Percentiles rank a stretch among this genome's conserved stretches.
Conservation (phyloP, 2,113 vertebrate species). For the Aramus guarauna region DNA sequence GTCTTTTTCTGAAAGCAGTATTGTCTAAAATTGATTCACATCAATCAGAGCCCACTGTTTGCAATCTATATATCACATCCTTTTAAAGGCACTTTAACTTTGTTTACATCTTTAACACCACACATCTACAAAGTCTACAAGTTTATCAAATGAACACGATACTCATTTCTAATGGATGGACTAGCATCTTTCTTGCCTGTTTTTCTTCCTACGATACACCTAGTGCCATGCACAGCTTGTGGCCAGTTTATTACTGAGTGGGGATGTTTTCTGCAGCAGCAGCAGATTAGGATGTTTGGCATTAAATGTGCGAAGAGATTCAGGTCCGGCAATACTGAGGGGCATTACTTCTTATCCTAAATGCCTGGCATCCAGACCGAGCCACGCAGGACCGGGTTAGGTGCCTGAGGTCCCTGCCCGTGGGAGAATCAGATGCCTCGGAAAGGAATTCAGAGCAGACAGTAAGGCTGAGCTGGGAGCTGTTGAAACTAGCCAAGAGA, state of each 20-base stretch:
- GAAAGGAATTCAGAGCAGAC: conserved; percentile 12
- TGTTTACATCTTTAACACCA: not conserved
- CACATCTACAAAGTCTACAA: not conserved
- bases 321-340: not conserved
- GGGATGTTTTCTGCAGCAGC: not conserved
- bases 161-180: not conserved
- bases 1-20: not conserved
- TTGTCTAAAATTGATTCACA: not conserved
- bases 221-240: not conserved
- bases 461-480: not conserved
- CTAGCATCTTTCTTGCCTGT: not conserved
- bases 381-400: not conserved
- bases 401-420: not conserved
- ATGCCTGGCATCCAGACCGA: not conserved
- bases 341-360: not conserved
- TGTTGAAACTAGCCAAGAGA: conserved; percentile 47
- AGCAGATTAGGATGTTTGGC: not conserved
- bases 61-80: not conserved
- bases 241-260: not conserved
- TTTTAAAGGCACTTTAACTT: not conserved
- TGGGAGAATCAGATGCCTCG: not conserved
- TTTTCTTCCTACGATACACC: not conserved
- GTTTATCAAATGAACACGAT: not conserved
- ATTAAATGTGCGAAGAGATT: accelerated
- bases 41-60: not conserved